Evolutionary conservation across 2,113 vertebrate genomes (phyloP).

Genomic region (Cygnus atratus): DNA sequence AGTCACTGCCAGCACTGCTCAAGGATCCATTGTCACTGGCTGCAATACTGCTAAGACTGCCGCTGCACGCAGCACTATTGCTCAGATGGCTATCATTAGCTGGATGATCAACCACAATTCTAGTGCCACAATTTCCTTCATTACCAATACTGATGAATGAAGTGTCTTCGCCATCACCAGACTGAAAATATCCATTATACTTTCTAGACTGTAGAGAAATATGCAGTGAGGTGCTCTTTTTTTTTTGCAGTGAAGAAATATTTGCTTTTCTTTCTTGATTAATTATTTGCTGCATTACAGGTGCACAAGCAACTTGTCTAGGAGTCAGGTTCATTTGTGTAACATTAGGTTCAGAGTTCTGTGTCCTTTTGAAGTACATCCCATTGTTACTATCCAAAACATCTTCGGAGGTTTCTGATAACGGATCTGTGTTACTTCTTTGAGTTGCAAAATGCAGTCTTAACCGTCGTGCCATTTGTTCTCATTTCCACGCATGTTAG

Average conservation of each 20-base stretch:
- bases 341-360: constrained; percentile 74
- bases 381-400: constrained; percentile 73
- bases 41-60: constrained; percentile 56
- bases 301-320: constrained; percentile 67
- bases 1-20: constrained; percentile 77
- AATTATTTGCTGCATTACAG: constrained; percentile 77
- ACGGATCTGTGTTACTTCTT: constrained; percentile 91
- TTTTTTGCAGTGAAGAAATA: constrained; percentile 78
- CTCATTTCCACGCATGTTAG: constrained; percentile 84
- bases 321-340: constrained; percentile 85
- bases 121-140: not conserved
- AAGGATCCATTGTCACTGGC: constrained; percentile 71
- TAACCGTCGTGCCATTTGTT: constrained; percentile 90
- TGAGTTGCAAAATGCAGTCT: constrained; percentile 91
- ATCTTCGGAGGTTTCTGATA: constrained; percentile 84
- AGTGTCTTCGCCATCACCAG: constrained; percentile 38
- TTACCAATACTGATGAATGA: constrained; percentile 25
- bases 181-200: constrained; percentile 58
- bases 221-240: constrained; percentile 87
- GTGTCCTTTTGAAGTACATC: constrained; percentile 66
- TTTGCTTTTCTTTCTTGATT: constrained; percentile 73
- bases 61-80: not conserved
- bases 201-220: constrained; percentile 87
- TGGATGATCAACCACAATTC: constrained; percentile 4
- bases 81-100: constrained; percentile 26